Percentiles rank a stretch among this genome's conserved stretches.
Conservation (phyloP, 2,888 invertebrate genomes). For the Cactoblastis cactorum region DNA sequence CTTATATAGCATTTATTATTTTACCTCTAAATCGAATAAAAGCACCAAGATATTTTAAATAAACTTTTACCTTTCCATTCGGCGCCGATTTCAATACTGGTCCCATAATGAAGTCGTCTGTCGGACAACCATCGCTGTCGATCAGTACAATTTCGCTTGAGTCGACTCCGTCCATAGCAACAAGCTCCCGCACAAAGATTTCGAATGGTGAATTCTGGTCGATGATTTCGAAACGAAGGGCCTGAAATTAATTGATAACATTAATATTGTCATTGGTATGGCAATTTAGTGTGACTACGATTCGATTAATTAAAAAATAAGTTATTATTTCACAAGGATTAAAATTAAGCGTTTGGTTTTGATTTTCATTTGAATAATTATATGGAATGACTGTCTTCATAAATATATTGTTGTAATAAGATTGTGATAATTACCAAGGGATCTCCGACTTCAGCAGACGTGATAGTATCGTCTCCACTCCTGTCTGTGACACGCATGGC, state of each 20-base stretch:
- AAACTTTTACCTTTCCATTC: slow-evolving; percentile 90
- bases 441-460: slow-evolving; percentile 95
- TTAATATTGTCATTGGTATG: too few species aligned
- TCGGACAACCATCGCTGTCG: slow-evolving; percentile 94
- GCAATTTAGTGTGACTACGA: too few species aligned
- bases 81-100: slow-evolving; percentile 90
- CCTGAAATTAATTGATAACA: slow-evolving; percentile 64
- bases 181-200: slow-evolving; percentile 95
- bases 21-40: too few species aligned
- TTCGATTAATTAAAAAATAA: too few species aligned
- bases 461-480: slow-evolving; percentile 89
- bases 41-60: too few species aligned
- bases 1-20: too few species aligned
- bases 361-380: too few species aligned
- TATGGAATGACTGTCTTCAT: too few species aligned
- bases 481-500: slow-evolving; percentile 95
- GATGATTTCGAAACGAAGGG: slow-evolving; percentile 93
- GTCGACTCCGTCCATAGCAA: slow-evolving; percentile 96
- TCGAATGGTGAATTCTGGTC: slow-evolving; percentile 96
- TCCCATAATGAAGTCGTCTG: slow-evolving; percentile 96
- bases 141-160: slow-evolving; percentile 95
- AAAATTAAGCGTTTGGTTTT: too few species aligned
- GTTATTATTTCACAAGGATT: too few species aligned
- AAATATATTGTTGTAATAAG: slow-evolving; percentile 12
- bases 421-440: slow-evolving; percentile 78